Evolutionary conservation across 2,888 invertebrate genomes (phyloP).

Genomic region (Drepana falcataria): DNA sequence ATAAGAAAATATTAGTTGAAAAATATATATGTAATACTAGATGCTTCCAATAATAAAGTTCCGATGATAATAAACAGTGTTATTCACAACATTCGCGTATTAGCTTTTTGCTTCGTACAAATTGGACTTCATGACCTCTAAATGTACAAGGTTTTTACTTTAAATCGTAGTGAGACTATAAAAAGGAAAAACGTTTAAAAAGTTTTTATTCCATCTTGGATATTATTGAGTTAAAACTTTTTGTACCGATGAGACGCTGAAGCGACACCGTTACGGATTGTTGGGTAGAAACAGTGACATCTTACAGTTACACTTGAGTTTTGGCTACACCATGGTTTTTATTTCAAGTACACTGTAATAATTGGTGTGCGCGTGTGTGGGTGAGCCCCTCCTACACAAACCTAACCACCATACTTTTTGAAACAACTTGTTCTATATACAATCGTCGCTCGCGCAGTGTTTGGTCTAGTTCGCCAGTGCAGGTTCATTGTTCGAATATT

Average conservation of each 20-base stretch:
- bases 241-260: slow-evolving; percentile 12
- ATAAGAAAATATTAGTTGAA: too few species aligned
- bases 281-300: slow-evolving; percentile 24
- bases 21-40: too few species aligned
- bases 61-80: too few species aligned
- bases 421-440: slow-evolving; percentile 55
- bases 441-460: slow-evolving; percentile 56
- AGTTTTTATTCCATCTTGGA: slow-evolving; percentile 10
- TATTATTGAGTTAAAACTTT: slow-evolving; percentile 5
- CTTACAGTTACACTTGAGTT: slow-evolving; percentile 29
- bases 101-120: slow-evolving; percentile 14
- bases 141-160: slow-evolving; percentile 27
- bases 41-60: too few species aligned
- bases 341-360: slow-evolving; percentile 17
- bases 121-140: slow-evolving; percentile 43
- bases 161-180: background rate
- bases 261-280: slow-evolving; percentile 30
- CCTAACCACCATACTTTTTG: slow-evolving; percentile 45
- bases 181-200: slow-evolving; percentile 7
- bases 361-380: slow-evolving; percentile 38
- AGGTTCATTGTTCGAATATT: slow-evolving; percentile 71
- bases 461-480: slow-evolving; percentile 75
- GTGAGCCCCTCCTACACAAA: slow-evolving; percentile 46
- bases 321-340: slow-evolving; percentile 17
- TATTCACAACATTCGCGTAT: background rate